phyloP scores from a whole-genome alignment of 2,113 vertebrate species.

The Paramormyrops kingsleyae region DNA sequence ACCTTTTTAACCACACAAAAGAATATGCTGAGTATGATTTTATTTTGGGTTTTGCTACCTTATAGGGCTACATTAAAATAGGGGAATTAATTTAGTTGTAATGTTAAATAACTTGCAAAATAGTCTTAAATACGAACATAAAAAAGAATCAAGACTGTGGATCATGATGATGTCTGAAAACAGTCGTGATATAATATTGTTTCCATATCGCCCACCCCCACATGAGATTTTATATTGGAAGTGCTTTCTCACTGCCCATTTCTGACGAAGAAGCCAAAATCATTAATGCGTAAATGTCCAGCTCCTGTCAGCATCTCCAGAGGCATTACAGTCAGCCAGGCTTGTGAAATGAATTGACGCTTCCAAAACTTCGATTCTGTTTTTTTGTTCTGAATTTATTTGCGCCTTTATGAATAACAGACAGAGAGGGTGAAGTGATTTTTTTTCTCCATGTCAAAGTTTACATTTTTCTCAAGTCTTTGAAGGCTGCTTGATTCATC shows the following conservation, averaged over 20 bases:
- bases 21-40: background rate
- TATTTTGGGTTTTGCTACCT: background rate
- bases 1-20: background rate
- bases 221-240: background rate
- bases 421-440: background rate
- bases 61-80: background rate
- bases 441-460: background rate
- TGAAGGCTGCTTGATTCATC: background rate
- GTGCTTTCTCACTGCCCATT: background rate
- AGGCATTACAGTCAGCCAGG: background rate
- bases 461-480: background rate
- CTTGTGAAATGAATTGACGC: background rate
- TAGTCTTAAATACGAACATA: background rate
- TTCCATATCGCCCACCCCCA: background rate
- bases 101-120: background rate
- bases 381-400: conserved; percentile 4
- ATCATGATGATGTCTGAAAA: background rate
- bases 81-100: background rate
- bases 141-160: background rate
- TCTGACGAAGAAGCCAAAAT: background rate
- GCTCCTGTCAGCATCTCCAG: background rate
- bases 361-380: background rate
- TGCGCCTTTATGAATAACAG: background rate
- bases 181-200: background rate
- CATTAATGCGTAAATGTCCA: background rate